These are phyloP conservation scores for Cerceris rybyensis DNA, from an alignment of 2,888 invertebrate genomes.

Conservation along the genomic window DNA sequence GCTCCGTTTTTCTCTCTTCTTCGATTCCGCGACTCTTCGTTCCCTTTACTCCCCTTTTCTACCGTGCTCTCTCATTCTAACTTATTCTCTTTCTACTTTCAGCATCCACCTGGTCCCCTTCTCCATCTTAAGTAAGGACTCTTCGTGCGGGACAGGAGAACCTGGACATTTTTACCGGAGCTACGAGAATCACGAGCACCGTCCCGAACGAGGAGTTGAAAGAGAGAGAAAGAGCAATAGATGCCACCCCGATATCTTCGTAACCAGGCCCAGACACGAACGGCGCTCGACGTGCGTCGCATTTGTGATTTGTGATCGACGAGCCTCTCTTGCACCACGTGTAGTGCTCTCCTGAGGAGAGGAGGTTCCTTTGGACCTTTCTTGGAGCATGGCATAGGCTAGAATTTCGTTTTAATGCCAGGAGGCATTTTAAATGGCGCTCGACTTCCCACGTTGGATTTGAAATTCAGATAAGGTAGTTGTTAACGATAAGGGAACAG, in stretches of 20 bases:
- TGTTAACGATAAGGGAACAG: too few relatives aligned
- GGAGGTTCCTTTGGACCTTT: conserved; percentile 27
- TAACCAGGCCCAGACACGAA: conserved; percentile 42
- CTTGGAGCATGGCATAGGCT: conserved; percentile 6
- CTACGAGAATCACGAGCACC: conserved; percentile 63
- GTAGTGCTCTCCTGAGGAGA: neutral
- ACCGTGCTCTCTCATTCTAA: neutral
- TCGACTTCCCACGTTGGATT: neutral
- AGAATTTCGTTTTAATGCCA: neutral
- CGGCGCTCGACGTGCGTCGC: conserved; percentile 53
- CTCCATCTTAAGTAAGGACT: conserved; percentile 34
- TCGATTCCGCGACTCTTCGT: neutral
- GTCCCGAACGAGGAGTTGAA: conserved; percentile 32
- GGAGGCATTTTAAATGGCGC: neutral
- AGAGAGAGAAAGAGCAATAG: conserved; percentile 49
- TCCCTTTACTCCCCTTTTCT: neutral
- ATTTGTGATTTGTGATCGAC: conserved; percentile 66
- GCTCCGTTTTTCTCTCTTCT: conserved; percentile 1
- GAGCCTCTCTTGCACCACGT: conserved; percentile 21
- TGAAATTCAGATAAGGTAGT: too few relatives aligned
- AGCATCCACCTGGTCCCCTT: neutral
- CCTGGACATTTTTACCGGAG: conserved; percentile 60
- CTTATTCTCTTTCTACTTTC: neutral
- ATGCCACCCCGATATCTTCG: conserved; percentile 63
- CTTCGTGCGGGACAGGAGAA: conserved; percentile 54